These are phyloP conservation scores for Fistularia commersonii DNA, from an alignment of 2,797 vertebrate genomes.

Conservation along the genomic window DNA sequence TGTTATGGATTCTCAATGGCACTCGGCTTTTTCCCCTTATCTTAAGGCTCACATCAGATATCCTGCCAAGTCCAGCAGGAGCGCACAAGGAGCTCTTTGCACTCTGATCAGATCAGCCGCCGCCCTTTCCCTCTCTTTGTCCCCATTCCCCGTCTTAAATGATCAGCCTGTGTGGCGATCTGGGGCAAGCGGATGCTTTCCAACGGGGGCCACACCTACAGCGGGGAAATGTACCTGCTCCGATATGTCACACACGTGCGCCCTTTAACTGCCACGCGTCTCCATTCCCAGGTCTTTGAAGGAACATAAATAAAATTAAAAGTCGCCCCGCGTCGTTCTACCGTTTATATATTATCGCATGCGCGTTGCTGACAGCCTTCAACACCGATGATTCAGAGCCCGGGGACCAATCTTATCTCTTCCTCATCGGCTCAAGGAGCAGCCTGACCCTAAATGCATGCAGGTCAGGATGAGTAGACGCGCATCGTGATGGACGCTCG, in stretches of 20 bases:
- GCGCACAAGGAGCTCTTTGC: conserved; percentile 33
- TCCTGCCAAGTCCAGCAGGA: conserved; percentile 36
- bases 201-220: conserved; percentile 54
- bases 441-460: background rate
- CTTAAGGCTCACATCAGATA: conserved; percentile 33
- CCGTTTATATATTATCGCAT: too few species aligned
- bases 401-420: too few species aligned
- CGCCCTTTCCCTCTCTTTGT: conserved; percentile 62
- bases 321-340: too few species aligned
- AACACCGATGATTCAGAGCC: too few species aligned
- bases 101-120: conserved; percentile 47
- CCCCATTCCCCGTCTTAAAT: conserved; percentile 53
- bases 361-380: too few species aligned
- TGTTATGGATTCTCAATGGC: conserved; percentile 30
- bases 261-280: conserved; percentile 15
- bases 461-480: conserved; percentile 11
- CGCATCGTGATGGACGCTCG: too few species aligned
- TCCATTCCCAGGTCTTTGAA: conserved; percentile 5
- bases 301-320: too few species aligned
- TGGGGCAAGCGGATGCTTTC: conserved; percentile 39
- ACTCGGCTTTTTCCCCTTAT: conserved; percentile 27
- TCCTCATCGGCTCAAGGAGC: too few species aligned
- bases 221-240: conserved; percentile 54
- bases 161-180: conserved; percentile 50
- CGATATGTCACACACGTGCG: conserved; percentile 15